A percentile compares a stretch with the other conserved stretches of the same genome.
These are phyloP conservation scores for Hypomesus transpacificus DNA, from an alignment of 2,113 vertebrate genomes.

Conservation along the genomic window DNA sequence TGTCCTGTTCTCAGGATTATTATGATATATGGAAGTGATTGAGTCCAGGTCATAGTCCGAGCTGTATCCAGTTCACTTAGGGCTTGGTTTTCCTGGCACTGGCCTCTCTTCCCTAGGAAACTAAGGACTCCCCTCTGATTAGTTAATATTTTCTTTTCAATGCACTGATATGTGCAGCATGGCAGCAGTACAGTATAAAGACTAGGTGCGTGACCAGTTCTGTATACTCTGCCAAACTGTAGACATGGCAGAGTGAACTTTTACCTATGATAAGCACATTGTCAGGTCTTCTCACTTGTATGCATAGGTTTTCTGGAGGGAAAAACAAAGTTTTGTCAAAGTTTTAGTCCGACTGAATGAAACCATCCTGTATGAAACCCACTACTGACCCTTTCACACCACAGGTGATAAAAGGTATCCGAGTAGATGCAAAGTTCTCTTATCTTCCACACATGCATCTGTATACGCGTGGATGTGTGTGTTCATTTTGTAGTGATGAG, in stretches of 20 bases:
- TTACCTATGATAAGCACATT: too few relatives aligned
- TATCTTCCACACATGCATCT: not conserved
- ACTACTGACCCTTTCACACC: not conserved
- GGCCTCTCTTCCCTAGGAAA: constrained; percentile 18
- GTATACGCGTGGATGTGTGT: not conserved
- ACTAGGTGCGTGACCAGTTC: constrained; percentile 12
- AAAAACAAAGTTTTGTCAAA: too few relatives aligned
- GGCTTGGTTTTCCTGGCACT: constrained; percentile 14
- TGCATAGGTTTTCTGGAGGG: too few relatives aligned
- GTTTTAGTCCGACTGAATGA: not conserved
- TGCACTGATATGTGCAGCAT: constrained; percentile 19
- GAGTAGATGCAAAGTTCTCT: too few relatives aligned
- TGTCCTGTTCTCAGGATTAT: not conserved
- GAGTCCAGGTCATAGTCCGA: constrained; percentile 9
- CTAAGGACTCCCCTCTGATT: constrained; percentile 26
- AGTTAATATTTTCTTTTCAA: constrained; percentile 28
- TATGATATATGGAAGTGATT: constrained; percentile 14
- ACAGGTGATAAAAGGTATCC: not conserved
- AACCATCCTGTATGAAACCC: not conserved
- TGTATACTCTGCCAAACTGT: not conserved
- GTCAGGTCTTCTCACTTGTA: too few relatives aligned
- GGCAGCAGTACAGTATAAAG: constrained; percentile 9
- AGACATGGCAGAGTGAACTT: not conserved
- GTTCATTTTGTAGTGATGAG: not conserved
- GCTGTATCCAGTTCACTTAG: not conserved